A percentile compares a stretch with the other conserved stretches of the same genome.
phyloP scores from a whole-genome alignment of 2,888 invertebrate species.

The Callimorpha dominula region DNA sequence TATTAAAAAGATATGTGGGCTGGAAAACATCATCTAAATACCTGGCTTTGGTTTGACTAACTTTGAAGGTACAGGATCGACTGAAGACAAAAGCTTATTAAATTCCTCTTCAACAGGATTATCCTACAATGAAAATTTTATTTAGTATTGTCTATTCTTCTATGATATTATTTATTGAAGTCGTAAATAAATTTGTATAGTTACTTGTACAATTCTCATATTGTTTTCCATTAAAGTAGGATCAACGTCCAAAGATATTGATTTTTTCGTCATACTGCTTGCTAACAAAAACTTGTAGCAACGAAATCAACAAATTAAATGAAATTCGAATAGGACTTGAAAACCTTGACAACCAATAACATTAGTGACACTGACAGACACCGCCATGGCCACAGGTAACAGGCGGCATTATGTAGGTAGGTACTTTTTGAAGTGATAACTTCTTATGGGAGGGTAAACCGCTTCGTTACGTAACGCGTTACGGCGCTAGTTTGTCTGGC shows the following conservation, averaged over 20 bases:
- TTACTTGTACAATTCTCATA: conserved; percentile 79
- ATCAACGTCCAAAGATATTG: conserved; percentile 88
- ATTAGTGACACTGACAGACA: too few species aligned
- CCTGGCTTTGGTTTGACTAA: conserved; percentile 90
- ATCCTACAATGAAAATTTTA: conserved; percentile 69
- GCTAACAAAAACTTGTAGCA: conserved; percentile 29
- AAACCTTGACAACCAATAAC: neutral
- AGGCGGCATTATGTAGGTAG: too few species aligned
- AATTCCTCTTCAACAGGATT: conserved; percentile 87
- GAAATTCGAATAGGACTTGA: neutral
- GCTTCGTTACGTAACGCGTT: too few species aligned
- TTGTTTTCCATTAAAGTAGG: conserved; percentile 87
- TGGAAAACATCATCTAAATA: conserved; percentile 57
- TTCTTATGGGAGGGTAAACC: too few species aligned
- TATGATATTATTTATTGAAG: neutral
- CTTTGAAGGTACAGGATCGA: conserved; percentile 85
- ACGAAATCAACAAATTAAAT: conserved; percentile 35
- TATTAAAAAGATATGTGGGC: neutral
- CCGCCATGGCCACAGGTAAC: too few species aligned
- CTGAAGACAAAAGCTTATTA: conserved; percentile 84
- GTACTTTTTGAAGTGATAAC: too few species aligned
- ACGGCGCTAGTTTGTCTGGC: too few species aligned
- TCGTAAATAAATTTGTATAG: conserved; percentile 18
- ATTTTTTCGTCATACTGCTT: conserved; percentile 77
- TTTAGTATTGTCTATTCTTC: neutral